phyloP scores from a whole-genome alignment of 2,113 vertebrate genomes.

The Morone saxatilis region DNA sequence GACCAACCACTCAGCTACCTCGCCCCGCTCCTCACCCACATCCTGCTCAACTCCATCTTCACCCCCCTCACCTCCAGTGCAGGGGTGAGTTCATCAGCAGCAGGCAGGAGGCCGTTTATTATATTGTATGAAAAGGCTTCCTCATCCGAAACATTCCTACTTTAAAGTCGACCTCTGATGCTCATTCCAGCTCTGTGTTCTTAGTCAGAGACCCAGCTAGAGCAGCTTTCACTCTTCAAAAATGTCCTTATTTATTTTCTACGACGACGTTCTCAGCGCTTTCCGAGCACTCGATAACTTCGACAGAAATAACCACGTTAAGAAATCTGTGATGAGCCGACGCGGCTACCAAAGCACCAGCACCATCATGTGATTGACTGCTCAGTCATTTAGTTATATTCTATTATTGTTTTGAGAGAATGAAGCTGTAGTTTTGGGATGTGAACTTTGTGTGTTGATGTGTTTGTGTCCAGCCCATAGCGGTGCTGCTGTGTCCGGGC shows the following conservation, averaged over 20 bases:
- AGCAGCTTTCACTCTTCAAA: no score
- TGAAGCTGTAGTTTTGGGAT: rapidly evolving
- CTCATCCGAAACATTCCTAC: not conserved
- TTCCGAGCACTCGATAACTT: no score
- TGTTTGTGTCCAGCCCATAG: conserved; percentile 86
- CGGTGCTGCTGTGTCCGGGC: conserved; percentile 90
- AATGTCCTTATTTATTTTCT: no score
- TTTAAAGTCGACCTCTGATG: not conserved
- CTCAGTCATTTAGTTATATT: not conserved
- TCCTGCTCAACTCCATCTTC: conserved; percentile 80
- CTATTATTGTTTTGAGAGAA: conserved; percentile 1
- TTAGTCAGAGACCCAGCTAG: no score
- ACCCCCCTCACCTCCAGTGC: conserved; percentile 63
- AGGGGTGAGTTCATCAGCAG: conserved; percentile 84
- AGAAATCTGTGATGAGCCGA: no score
- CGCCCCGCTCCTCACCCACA: conserved; percentile 87
- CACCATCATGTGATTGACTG: not conserved
- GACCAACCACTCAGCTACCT: conserved; percentile 89
- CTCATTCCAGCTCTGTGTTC: no score
- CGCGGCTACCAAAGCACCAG: no score
- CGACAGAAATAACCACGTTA: no score
- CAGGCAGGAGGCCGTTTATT: not conserved
- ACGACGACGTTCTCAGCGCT: no score
- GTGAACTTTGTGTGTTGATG: not conserved
- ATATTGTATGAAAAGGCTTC: not conserved